A percentile compares a stretch with the other conserved stretches of the same genome.
phyloP scores from a whole-genome alignment of 2,888 invertebrate species.

The Caenorhabditis afra region DNA sequence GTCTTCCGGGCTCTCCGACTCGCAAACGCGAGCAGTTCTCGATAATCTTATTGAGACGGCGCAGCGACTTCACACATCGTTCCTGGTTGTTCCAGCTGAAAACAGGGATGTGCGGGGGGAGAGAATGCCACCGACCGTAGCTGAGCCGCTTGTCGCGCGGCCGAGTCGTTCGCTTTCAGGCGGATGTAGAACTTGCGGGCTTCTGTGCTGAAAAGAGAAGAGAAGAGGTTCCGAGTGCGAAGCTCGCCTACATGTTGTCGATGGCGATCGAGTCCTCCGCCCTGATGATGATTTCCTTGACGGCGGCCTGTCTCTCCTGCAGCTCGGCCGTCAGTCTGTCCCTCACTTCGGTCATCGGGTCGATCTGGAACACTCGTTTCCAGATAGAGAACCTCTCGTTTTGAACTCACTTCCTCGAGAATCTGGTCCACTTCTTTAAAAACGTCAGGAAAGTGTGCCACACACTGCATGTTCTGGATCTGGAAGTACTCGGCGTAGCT shows the following conservation, averaged over 20 bases:
- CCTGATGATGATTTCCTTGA: constrained; percentile 76
- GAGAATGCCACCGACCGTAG: constrained; percentile 33
- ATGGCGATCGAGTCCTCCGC: constrained; percentile 76
- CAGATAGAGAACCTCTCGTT: too few species aligned
- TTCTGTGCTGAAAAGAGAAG: constrained; percentile 46
- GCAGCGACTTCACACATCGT: constrained; percentile 62
- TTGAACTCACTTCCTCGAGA: constrained; percentile 62
- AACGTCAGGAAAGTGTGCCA: constrained; percentile 70
- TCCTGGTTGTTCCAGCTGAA: constrained; percentile 67
- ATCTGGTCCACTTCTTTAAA: constrained; percentile 68
- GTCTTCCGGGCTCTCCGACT: constrained; percentile 74
- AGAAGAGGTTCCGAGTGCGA: too few species aligned
- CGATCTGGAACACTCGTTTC: constrained; percentile 68
- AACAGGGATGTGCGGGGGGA: neutral
- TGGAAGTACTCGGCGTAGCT: constrained; percentile 69
- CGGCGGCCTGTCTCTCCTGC: constrained; percentile 72
- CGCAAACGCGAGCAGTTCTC: constrained; percentile 64
- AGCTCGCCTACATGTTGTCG: constrained; percentile 63
- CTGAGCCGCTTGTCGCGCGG: constrained; percentile 65
- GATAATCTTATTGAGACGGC: constrained; percentile 70
- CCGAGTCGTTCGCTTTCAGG: constrained; percentile 64
- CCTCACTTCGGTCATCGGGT: constrained; percentile 72
- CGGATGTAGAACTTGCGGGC: constrained; percentile 68
- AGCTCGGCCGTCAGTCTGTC: constrained; percentile 74
- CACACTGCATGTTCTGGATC: constrained; percentile 60